Percentiles rank a stretch among this genome's conserved stretches.
phyloP scores from a whole-genome alignment of 2,888 invertebrate species.

The Eupithecia subumbrata region DNA sequence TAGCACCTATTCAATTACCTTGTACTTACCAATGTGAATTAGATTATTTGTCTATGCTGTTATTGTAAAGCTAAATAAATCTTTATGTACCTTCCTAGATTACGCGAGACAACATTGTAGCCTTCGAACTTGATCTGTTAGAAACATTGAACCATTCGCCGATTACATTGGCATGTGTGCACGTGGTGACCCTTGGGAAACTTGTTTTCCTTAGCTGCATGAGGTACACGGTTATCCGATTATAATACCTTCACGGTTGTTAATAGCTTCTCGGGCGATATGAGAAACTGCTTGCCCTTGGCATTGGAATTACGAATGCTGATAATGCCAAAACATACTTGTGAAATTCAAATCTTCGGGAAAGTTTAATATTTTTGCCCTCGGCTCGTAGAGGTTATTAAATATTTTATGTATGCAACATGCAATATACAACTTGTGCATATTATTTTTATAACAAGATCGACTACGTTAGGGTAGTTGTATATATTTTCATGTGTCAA shows the following conservation, averaged over 20 bases:
- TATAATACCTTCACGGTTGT: slow-evolving; percentile 3
- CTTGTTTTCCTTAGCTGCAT: neutral
- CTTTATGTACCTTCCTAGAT: neutral
- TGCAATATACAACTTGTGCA: too few relatives aligned
- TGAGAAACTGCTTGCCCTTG: neutral
- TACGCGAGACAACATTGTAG: neutral
- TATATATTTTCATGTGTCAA: too few relatives aligned
- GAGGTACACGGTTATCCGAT: neutral
- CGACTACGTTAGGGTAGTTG: too few relatives aligned
- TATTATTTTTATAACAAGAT: too few relatives aligned
- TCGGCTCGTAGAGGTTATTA: too few relatives aligned
- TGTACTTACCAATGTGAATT: too few relatives aligned
- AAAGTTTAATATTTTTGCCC: too few relatives aligned
- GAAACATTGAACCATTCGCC: slow-evolving; percentile 3
- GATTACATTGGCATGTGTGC: neutral
- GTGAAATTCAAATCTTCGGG: neutral
- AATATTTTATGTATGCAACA: too few relatives aligned
- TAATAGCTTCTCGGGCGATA: neutral
- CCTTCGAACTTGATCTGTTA: slow-evolving; percentile 1
- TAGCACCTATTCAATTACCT: too few relatives aligned
- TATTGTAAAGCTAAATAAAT: too few relatives aligned
- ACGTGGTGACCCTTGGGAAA: slow-evolving; percentile 7
- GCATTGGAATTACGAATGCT: neutral
- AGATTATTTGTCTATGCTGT: too few relatives aligned
- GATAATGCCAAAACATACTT: neutral